Evolutionary conservation across 2,888 invertebrate species (phyloP).

Genomic region (Sinodicranocentrus sp.): DNA sequence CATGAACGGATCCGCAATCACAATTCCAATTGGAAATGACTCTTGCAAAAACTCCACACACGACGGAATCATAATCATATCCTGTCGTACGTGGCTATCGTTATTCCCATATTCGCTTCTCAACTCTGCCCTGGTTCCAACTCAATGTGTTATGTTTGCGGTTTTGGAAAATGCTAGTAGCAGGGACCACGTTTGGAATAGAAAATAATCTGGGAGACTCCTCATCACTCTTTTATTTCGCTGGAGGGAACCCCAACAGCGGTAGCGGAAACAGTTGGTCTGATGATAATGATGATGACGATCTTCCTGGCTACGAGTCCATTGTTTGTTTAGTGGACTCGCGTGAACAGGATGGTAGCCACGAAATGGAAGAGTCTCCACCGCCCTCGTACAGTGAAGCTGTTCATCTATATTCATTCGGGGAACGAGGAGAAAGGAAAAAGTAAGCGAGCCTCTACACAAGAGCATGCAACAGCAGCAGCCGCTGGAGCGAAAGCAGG

Average conservation of each 20-base stretch:
- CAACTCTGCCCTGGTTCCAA: too few relatives aligned
- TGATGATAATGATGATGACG: slow-evolving; percentile 50
- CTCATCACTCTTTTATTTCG: slow-evolving; percentile 53
- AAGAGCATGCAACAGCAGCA: slow-evolving; percentile 49
- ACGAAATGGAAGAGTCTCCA: slow-evolving; percentile 45
- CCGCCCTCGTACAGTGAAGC: slow-evolving; percentile 64
- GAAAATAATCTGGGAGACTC: slow-evolving; percentile 36
- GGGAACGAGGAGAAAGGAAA: slow-evolving; percentile 34
- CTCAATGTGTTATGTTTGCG: too few relatives aligned
- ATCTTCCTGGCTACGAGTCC: slow-evolving; percentile 62
- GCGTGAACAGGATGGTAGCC: background rate
- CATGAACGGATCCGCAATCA: slow-evolving; percentile 43
- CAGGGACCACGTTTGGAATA: slow-evolving; percentile 23
- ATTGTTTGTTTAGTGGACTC: slow-evolving; percentile 53
- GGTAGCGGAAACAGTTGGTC: slow-evolving; percentile 62
- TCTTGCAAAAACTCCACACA: background rate
- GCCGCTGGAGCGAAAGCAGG: slow-evolving; percentile 57
- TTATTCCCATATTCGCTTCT: background rate
- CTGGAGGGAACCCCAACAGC: slow-evolving; percentile 25
- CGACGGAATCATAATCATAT: background rate
- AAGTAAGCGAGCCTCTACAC: slow-evolving; percentile 33
- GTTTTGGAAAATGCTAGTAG: background rate
- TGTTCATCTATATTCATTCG: slow-evolving; percentile 65
- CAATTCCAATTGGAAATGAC: slow-evolving; percentile 48
- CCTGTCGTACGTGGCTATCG: background rate